Evolutionary conservation across 2,113 vertebrate genomes (phyloP), one percentile per base, ranked within the genome.

Genomic region (Callochromis pleurospilus): DNA sequence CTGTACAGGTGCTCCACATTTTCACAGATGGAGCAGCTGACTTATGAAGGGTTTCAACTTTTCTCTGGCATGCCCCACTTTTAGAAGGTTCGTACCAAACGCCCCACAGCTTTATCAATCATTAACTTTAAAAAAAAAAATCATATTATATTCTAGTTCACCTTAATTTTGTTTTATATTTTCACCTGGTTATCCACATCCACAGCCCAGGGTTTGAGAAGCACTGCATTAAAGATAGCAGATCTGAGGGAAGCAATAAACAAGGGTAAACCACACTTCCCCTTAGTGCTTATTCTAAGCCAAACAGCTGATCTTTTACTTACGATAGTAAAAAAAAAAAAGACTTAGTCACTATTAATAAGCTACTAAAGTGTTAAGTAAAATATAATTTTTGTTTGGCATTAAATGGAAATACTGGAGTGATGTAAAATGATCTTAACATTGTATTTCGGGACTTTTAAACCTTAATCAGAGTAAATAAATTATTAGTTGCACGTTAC

Each of bases 31-130:
- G 15, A 58, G 21, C 15, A 70, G 19, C 2, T 51, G 2, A 11
- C 11, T 77, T 77, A 51, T 8, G 0, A 19, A 77, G 3, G 42
- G 45, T n/a, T 31, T 49, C 24, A 47, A 47, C n/a, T 15, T 70
- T 0, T 70, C n/a, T 70, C 38, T 15, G n/a, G 3, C 38, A 42
- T 29, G 24, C 26, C 45, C 45, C 0, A 77, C 0, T 4, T 77
- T 10, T 8, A 29, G 9, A 75, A 49, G 3, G 0, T 51, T 49
- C 3, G 7, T 49, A 5, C 73, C 73, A 49, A 49, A 77, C 26
- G 1, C 24, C 9, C 9, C 26, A 26, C 0, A 77, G 0, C 8
- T 49, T 77, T 31, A 77, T 77, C 70, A 77, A 17, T 75, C 24
- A 5, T 75, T 75, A 47, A 75, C 42, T 29, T 36, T 0, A 1